Percentiles rank a stretch among this genome's conserved stretches.
Evolutionary conservation across 2,888 invertebrate genomes (phyloP).

Genomic region (Archips crataeganus): DNA sequence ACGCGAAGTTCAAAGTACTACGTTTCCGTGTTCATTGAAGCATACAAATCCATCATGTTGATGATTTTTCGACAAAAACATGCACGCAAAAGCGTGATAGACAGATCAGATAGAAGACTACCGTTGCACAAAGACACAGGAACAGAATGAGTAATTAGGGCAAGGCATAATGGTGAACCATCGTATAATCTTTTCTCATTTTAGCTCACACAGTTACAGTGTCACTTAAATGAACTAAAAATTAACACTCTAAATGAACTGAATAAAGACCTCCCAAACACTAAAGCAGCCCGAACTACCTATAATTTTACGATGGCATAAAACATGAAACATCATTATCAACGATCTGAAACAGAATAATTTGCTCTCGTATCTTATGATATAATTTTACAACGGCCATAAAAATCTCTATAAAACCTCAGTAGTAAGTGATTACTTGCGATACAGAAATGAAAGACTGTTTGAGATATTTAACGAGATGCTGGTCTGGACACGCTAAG

Average conservation of each 20-base stretch:
- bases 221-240: neutral
- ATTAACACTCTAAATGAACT: slow-evolving; percentile 27
- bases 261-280: slow-evolving; percentile 45
- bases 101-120: neutral
- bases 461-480: neutral
- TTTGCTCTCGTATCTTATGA: slow-evolving; percentile 46
- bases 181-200: too few species aligned
- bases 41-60: slow-evolving; percentile 27
- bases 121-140: neutral
- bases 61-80: neutral
- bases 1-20: slow-evolving; percentile 17
- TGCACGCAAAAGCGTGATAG: neutral
- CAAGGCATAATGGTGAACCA: too few species aligned
- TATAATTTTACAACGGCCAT: slow-evolving; percentile 61
- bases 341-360: slow-evolving; percentile 44
- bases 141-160: too few species aligned
- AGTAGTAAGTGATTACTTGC: slow-evolving; percentile 62
- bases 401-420: slow-evolving; percentile 64
- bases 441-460: slow-evolving; percentile 22
- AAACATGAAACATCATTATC: slow-evolving; percentile 44
- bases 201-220: too few species aligned
- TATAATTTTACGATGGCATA: slow-evolving; percentile 38
- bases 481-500: too few species aligned
- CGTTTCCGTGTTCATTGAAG: slow-evolving; percentile 26
- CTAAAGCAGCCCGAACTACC: slow-evolving; percentile 50